A percentile compares a stretch with the other conserved stretches of the same genome.
phyloP scores from a whole-genome alignment of 2,888 invertebrate species.

The Tortrix viridana region DNA sequence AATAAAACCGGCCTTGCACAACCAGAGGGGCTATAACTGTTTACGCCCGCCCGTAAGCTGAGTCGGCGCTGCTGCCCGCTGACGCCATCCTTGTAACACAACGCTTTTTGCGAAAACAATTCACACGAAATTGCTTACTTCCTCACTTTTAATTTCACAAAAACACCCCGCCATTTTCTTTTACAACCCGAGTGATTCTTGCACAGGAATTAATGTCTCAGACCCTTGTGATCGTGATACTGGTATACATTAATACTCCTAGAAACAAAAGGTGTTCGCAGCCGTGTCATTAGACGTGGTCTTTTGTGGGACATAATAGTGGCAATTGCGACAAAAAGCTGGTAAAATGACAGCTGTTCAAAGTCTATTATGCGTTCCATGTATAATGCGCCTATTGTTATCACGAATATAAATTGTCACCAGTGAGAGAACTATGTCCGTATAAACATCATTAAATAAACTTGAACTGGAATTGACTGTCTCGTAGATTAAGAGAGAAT shows the following conservation, averaged over 20 bases:
- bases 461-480: conserved; percentile 3
- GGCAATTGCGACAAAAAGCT: conserved; percentile 46
- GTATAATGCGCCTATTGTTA: conserved; percentile 22
- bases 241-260: conserved; percentile 22
- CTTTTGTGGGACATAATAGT: conserved; percentile 52
- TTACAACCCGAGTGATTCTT: conserved; percentile 16
- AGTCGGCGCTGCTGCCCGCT: conserved; percentile 52
- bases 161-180: conserved; percentile 36
- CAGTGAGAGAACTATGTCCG: conserved; percentile 22
- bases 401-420: conserved; percentile 22
- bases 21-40: conserved; percentile 40
- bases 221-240: conserved; percentile 14
- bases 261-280: conserved; percentile 55
- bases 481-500: neutral
- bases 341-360: conserved; percentile 44
- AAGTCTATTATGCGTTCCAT: conserved; percentile 34
- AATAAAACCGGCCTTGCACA: conserved; percentile 43
- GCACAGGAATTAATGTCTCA: conserved; percentile 18
- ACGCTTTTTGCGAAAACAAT: conserved; percentile 48
- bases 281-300: conserved; percentile 54
- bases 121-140: conserved; percentile 46
- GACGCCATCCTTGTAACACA: conserved; percentile 46
- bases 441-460: conserved; percentile 23
- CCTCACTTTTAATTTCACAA: conserved; percentile 41
- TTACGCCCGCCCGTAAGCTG: conserved; percentile 51